These are phyloP conservation scores for Leptonema lineaticorne DNA, from an alignment of 1,140 invertebrate species.

Conservation along the genomic window DNA sequence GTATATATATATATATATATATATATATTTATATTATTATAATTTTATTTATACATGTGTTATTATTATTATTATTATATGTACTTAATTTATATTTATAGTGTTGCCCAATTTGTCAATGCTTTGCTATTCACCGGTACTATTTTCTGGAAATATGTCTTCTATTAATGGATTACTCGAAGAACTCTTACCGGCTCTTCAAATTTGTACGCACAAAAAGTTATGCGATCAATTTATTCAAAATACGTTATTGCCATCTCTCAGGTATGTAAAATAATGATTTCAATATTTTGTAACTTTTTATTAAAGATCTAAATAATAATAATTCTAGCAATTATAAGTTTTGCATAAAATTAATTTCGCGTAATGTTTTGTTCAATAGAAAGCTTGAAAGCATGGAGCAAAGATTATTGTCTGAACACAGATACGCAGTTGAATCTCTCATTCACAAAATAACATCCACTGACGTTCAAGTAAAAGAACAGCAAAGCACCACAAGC, in stretches of 20 bases:
- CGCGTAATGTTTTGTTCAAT: not conserved
- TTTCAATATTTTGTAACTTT: not conserved
- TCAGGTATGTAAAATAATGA: slow-evolving; percentile 21
- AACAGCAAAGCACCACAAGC: slow-evolving; percentile 4
- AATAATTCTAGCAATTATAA: not conserved
- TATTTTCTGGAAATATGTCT: slow-evolving; percentile 27
- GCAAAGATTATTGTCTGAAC: slow-evolving; percentile 39
- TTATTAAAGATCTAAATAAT: not conserved
- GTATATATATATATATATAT: too few species aligned
- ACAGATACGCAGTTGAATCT: slow-evolving; percentile 50
- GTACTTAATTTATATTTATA: slow-evolving; percentile 28
- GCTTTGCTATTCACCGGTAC: slow-evolving; percentile 36
- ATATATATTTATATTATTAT: too few species aligned
- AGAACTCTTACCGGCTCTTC: slow-evolving; percentile 35
- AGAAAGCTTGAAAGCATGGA: slow-evolving; percentile 37
- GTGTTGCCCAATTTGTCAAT: slow-evolving; percentile 35
- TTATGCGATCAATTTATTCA: slow-evolving; percentile 35
- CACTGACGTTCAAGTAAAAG: slow-evolving; percentile 1
- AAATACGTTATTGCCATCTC: slow-evolving; percentile 33
- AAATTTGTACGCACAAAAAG: slow-evolving; percentile 35
- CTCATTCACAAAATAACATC: slow-evolving; percentile 44
- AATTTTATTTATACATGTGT: too few species aligned
- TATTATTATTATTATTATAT: too few species aligned
- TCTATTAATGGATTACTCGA: slow-evolving; percentile 33
- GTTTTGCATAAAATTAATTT: not conserved